Conservation (phyloP, 2,113 vertebrate species). For the Dermatemys mawii region DNA sequence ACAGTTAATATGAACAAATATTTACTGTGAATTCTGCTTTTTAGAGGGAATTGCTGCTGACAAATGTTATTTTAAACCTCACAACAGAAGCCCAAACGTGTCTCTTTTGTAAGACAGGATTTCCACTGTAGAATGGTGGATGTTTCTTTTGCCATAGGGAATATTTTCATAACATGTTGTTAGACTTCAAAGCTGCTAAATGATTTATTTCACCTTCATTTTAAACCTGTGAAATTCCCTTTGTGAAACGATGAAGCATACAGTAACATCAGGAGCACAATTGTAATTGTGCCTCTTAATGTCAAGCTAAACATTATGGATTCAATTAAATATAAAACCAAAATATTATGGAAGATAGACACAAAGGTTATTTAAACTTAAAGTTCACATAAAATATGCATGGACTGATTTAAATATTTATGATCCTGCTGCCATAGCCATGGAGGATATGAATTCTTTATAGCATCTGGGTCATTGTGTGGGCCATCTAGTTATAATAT, state of each 20-base stretch:
- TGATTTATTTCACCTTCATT: neutral
- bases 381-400: slow-evolving; percentile 61
- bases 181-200: neutral
- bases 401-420: slow-evolving; percentile 71
- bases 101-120: neutral
- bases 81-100: neutral
- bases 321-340: neutral
- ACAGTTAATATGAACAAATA: neutral
- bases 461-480: slow-evolving; percentile 20
- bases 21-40: neutral
- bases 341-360: neutral
- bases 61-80: neutral
- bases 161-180: neutral
- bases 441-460: slow-evolving; percentile 42
- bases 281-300: no score
- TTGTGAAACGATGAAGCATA: neutral
- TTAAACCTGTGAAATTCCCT: neutral
- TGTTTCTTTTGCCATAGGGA: neutral
- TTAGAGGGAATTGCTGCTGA: neutral
- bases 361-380: slow-evolving; percentile 51
- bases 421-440: slow-evolving; percentile 15
- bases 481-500: neutral
- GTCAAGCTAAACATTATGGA: neutral
- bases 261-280: neutral
- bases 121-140: neutral